These are phyloP conservation scores for Anser brachyrhynchus DNA, from an alignment of 2,113 vertebrate species.

Conservation along the genomic window DNA sequence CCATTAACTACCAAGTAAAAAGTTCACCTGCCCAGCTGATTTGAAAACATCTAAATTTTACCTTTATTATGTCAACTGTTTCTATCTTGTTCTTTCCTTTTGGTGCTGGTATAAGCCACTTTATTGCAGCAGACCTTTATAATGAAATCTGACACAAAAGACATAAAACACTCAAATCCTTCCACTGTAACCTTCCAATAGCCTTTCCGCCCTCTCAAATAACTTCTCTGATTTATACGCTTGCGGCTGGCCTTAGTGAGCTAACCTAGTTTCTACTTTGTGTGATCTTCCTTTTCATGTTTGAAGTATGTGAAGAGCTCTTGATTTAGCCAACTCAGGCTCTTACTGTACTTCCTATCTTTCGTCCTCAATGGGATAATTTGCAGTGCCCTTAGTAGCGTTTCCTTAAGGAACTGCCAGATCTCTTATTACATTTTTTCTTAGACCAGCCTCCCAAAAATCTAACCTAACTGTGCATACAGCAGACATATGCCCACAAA, in stretches of 20 bases:
- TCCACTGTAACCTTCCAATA: neutral
- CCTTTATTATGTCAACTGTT: neutral
- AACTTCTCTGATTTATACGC: neutral
- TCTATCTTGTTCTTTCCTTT: neutral
- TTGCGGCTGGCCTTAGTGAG: neutral
- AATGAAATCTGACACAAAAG: slow-evolving; percentile 10
- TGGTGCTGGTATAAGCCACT: neutral
- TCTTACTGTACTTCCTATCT: neutral
- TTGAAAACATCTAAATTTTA: neutral
- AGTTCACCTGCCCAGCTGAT: neutral
- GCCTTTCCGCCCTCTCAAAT: neutral
- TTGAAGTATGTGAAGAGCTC: neutral
- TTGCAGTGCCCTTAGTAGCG: neutral
- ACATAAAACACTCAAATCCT: neutral
- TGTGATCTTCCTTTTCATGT: neutral
- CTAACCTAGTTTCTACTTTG: slow-evolving; percentile 27
- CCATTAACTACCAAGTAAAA: neutral
- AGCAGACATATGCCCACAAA: neutral
- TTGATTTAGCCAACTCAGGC: neutral
- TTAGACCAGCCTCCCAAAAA: neutral
- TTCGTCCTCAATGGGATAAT: neutral
- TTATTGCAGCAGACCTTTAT: neutral
- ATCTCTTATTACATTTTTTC: neutral
- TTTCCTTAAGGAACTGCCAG: neutral
- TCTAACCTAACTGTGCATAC: neutral